Evolutionary conservation across 2,113 vertebrate genomes (phyloP), one percentile per base, ranked within the genome.

Genomic region (Eretmochelys imbricata): DNA sequence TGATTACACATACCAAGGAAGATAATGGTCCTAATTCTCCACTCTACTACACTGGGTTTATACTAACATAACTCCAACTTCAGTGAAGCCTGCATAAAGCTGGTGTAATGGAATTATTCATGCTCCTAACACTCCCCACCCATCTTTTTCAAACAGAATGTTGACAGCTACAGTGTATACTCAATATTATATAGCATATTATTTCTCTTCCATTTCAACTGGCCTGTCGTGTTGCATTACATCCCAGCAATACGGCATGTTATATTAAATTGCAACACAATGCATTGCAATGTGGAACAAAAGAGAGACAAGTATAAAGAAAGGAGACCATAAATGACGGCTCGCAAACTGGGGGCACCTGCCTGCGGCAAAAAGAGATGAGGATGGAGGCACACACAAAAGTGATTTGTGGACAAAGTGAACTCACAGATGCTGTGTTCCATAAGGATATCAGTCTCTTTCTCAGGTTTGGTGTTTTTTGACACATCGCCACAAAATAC

Each of bases 161-260:
- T 5, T 76, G 22, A 46, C 76, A 90, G 50, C 57, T 79, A 65
- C 76, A 69, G 46, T 1, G 0, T 54, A 29, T n/a, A 48, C n/a
- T 38, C 17, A 72, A 62, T 85, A 72, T 86, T 86, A n/a, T 46
- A 62, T 27, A 42, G 19, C 24, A 11, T 10, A 4, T 0, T 24
- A 19, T 81, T 54, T 50, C 19, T 76, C 93, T 88, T 35, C 12
- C 17, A 20, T 42, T 89, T 92, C 87, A 85, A 54, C 54, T 83
- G 4, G 31, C 53, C 9, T 62, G 12, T 50, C 8, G 1, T n/a
- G 19, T 14, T 85, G 20, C 35, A 78, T 76, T 3, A 0, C 51
- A 49, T 53, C 42, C 59, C 48, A 1, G 1, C 5, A 2, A 42
- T 62, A 86, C 0, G 2, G 14, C 4, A 10, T 0, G 0, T 51